Evolutionary conservation across 1,140 invertebrate genomes (phyloP).

Genomic region (Ceratina australensis): DNA sequence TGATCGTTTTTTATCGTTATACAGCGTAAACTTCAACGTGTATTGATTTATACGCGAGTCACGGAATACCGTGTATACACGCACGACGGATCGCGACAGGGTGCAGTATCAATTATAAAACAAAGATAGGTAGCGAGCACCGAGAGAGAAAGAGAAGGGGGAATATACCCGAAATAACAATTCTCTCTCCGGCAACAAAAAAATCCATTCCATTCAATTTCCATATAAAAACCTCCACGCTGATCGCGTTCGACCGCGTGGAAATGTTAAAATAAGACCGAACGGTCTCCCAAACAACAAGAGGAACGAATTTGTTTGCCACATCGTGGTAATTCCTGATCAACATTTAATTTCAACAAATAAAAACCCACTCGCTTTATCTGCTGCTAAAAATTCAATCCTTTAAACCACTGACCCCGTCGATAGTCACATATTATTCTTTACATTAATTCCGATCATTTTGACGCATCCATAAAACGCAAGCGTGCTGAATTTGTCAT

Average conservation of each 20-base stretch:
- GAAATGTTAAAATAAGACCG: slow-evolving; percentile 14
- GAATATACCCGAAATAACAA: slow-evolving; percentile 8
- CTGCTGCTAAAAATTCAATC: too few relatives aligned
- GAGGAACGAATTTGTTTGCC: neutral
- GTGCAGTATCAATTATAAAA: slow-evolving; percentile 5
- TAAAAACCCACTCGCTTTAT: neutral
- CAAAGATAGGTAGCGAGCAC: neutral
- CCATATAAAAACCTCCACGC: neutral
- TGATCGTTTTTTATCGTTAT: neutral
- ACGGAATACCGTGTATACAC: slow-evolving; percentile 1
- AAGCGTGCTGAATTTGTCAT: too few relatives aligned
- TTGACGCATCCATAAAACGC: too few relatives aligned
- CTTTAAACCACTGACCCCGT: too few relatives aligned
- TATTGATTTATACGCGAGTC: slow-evolving; percentile 7
- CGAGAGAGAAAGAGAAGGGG: neutral
- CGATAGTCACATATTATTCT: too few relatives aligned
- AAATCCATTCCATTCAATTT: slow-evolving; percentile 27
- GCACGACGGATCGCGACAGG: neutral
- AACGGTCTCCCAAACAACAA: neutral
- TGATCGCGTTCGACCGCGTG: neutral
- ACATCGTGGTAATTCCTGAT: neutral
- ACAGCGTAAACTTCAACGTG: neutral
- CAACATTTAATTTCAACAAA: slow-evolving; percentile 33
- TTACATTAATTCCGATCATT: too few relatives aligned
- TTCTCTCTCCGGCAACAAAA: neutral